A percentile compares a stretch with the other conserved stretches of the same genome.
These are phyloP conservation scores for Drosophila glabriapex DNA, from an alignment of 2,888 invertebrate species.

Conservation along the genomic window DNA sequence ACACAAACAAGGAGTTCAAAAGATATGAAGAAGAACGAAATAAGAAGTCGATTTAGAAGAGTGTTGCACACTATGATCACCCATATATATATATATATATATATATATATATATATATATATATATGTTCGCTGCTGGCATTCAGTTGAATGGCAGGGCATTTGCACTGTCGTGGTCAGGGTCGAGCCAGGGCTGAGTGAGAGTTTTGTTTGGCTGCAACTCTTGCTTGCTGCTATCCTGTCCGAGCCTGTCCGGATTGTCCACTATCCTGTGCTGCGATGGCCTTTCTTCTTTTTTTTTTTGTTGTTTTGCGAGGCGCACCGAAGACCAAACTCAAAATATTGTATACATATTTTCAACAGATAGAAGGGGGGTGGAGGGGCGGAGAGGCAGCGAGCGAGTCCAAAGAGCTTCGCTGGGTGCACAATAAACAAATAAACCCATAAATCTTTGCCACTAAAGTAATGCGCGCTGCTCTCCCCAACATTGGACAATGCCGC, in stretches of 20 bases:
- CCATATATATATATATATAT: not conserved
- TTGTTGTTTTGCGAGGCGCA: constrained; percentile 30
- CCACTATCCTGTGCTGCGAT: constrained; percentile 1
- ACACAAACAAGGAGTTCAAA: not conserved
- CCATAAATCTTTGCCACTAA: constrained; percentile 76
- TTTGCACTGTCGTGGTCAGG: constrained; percentile 3
- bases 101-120: not conserved
- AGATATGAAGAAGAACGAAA: not conserved
- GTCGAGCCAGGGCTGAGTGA: not conserved
- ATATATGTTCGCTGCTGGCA: not conserved
- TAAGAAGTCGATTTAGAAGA: not conserved
- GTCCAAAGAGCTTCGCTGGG: constrained; percentile 13
- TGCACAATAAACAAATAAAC: constrained; percentile 75
- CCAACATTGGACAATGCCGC: constrained; percentile 1
- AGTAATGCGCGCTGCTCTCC: constrained; percentile 56
- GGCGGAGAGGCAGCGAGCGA: not conserved
- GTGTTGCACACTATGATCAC: not conserved
- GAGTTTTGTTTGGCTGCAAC: constrained; percentile 4
- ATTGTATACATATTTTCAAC: constrained; percentile 15
- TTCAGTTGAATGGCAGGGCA: constrained; percentile 16
- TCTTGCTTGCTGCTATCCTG: constrained; percentile 19
- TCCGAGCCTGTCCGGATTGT: constrained; percentile 3
- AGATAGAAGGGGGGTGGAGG: not conserved
- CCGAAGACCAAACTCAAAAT: constrained; percentile 52
- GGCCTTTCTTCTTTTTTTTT: constrained; percentile 1